Evolutionary conservation across 2,113 vertebrate species (phyloP).

Genomic region (Silurus asotus): DNA sequence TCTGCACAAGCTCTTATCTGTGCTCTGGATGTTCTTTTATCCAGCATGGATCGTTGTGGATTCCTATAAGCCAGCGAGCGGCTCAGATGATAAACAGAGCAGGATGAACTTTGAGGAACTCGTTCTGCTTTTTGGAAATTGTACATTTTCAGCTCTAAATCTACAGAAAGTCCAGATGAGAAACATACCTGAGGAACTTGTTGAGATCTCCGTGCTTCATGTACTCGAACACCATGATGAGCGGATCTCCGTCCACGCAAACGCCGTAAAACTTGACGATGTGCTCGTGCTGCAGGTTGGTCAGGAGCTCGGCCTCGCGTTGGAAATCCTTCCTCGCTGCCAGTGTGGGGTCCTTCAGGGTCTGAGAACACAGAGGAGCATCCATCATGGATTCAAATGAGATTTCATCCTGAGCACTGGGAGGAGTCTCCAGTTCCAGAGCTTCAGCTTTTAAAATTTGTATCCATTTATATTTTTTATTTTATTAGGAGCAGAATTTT

Average conservation of each 20-base stretch:
- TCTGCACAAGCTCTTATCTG: not conserved
- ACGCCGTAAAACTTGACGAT: slow-evolving; percentile 89
- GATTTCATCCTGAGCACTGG: not conserved
- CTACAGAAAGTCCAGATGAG: not conserved
- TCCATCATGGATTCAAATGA: not conserved
- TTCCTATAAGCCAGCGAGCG: not conserved
- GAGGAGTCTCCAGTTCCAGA: not conserved
- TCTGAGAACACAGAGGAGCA: slow-evolving; percentile 61
- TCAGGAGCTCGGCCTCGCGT: slow-evolving; percentile 86
- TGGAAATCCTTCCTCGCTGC: slow-evolving; percentile 89
- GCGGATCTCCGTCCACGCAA: slow-evolving; percentile 84
- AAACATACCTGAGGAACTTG: slow-evolving; percentile 82
- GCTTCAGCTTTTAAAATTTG: not conserved
- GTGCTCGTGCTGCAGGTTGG: slow-evolving; percentile 88
- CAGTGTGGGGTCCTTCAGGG: slow-evolving; percentile 84
- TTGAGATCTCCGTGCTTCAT: slow-evolving; percentile 91
- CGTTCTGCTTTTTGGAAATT: not conserved
- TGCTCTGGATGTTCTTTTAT: slow-evolving; percentile 3
- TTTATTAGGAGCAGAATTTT: no score
- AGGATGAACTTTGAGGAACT: not conserved
- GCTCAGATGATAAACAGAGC: not conserved
- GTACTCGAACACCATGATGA: slow-evolving; percentile 93
- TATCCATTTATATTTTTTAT: not conserved
- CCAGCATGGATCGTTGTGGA: not conserved
- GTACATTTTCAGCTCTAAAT: not conserved